Evolutionary conservation across 2,113 vertebrate species (phyloP).

Genomic region (Columba livia): DNA sequence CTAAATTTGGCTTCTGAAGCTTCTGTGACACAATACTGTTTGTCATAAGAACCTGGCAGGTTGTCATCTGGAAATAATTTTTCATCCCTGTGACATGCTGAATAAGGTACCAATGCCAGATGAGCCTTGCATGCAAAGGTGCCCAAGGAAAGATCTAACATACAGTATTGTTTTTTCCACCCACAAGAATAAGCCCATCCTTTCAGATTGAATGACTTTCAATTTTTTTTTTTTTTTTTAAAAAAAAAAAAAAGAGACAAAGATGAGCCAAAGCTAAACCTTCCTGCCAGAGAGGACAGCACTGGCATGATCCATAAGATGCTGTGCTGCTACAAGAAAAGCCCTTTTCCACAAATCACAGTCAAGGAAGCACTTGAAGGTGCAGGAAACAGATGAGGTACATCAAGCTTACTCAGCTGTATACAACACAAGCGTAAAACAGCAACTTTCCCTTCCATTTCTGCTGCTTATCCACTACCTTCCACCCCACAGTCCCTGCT

Average conservation of each 20-base stretch:
- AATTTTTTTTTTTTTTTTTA: not conserved
- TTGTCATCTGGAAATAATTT: not conserved
- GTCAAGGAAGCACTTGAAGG: not conserved
- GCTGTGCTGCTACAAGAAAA: not conserved
- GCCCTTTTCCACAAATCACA: not conserved
- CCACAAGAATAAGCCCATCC: not conserved
- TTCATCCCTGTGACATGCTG: not conserved
- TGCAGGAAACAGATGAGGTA: not conserved
- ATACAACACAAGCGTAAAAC: not conserved
- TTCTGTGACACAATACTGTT: not conserved
- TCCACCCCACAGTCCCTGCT: fast-evolving
- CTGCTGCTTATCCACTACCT: not conserved
- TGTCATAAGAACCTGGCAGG: not conserved
- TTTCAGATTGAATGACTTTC: not conserved
- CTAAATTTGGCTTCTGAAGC: not conserved
- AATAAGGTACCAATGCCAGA: not conserved
- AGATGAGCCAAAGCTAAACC: not conserved
- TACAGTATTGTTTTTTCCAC: not conserved
- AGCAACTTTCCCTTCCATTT: not conserved
- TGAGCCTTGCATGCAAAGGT: not conserved
- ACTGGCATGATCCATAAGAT: not conserved
- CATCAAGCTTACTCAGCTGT: not conserved
- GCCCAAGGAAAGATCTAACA: not conserved
- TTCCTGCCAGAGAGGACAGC: not conserved
- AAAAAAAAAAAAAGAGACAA: not conserved